Evolutionary conservation across 2,888 invertebrate genomes (phyloP).

Genomic region (Aphodius granarius): DNA sequence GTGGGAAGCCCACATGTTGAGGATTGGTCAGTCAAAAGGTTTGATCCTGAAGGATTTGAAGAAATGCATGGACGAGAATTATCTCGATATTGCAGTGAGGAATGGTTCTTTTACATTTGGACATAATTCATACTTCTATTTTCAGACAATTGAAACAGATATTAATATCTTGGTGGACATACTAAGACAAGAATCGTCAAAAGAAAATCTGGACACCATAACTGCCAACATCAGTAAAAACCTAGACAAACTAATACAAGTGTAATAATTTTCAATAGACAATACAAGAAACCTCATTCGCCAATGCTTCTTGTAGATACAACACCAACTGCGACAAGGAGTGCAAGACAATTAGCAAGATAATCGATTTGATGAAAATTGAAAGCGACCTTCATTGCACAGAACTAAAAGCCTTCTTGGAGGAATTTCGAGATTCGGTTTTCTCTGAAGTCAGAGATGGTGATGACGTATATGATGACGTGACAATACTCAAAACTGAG

Average conservation of each 20-base stretch:
- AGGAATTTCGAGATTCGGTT: neutral
- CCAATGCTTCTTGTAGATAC: constrained; percentile 12
- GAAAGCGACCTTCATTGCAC: neutral
- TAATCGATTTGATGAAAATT: neutral
- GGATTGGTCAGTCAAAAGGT: constrained; percentile 17
- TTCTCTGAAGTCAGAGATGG: constrained; percentile 4
- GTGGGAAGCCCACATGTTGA: constrained; percentile 17
- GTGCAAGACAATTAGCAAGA: neutral
- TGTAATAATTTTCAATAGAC: constrained; percentile 8
- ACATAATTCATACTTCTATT: neutral
- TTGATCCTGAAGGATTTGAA: constrained; percentile 18
- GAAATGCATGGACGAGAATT: neutral
- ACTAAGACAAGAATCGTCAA: constrained; percentile 19
- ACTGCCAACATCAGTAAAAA: neutral
- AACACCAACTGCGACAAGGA: constrained; percentile 17
- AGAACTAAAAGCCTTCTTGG: neutral
- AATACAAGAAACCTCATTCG: neutral
- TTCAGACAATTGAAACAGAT: constrained; percentile 19
- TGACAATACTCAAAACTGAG: neutral
- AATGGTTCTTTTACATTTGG: neutral
- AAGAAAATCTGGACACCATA: neutral
- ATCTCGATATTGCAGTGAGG: neutral
- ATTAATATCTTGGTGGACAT: constrained; percentile 20
- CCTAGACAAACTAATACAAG: constrained; percentile 7
- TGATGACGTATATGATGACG: constrained; percentile 5